Evolutionary conservation across 2,797 vertebrate species (phyloP).

Genomic region (Oceanodroma leucorhoa): DNA sequence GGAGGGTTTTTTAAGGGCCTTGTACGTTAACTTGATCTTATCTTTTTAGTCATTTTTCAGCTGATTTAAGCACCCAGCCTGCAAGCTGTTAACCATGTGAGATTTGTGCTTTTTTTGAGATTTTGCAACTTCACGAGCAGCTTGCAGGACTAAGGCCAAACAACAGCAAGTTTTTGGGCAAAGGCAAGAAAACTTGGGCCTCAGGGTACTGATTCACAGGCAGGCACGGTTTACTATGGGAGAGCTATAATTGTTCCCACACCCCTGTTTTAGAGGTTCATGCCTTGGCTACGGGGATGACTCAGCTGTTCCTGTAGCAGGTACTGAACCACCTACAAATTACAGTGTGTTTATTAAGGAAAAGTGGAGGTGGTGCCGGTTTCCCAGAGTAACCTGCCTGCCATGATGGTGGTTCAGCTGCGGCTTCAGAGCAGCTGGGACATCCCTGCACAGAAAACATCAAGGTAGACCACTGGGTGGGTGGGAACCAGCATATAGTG

Average conservation of each 20-base stretch:
- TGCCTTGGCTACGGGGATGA: background rate
- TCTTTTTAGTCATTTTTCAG: background rate
- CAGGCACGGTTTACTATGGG: background rate
- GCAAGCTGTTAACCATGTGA: fast-evolving
- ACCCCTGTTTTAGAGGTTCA: background rate
- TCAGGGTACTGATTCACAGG: background rate
- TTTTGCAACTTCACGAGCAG: background rate
- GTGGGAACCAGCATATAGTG: background rate
- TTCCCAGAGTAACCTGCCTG: background rate
- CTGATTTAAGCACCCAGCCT: background rate
- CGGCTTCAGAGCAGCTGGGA: background rate
- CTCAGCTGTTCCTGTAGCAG: background rate
- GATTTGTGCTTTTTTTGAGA: background rate
- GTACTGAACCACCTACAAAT: background rate
- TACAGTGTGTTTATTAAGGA: background rate
- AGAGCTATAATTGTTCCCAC: background rate
- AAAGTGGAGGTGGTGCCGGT: background rate
- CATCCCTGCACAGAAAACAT: background rate
- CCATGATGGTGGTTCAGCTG: background rate
- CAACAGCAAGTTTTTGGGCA: background rate
- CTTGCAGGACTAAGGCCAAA: background rate
- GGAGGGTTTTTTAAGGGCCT: constrained; percentile 91
- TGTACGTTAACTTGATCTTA: constrained; percentile 72
- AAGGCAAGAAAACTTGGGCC: background rate
- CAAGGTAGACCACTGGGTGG: background rate